phyloP scores from a whole-genome alignment of 2,113 vertebrate species.

The Tiliqua scincoides region DNA sequence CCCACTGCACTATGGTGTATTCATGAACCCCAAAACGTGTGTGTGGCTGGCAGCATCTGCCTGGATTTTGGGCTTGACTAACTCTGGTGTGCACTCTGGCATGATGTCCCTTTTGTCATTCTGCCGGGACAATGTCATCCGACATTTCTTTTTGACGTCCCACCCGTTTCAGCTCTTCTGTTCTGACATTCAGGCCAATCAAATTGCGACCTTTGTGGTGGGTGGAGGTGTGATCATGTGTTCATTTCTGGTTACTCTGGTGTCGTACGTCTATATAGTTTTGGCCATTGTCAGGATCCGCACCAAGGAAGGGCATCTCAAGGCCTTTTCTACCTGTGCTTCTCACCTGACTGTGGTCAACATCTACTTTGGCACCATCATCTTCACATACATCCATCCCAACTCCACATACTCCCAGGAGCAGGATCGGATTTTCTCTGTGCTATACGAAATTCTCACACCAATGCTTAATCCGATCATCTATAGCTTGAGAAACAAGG shows the following conservation, averaged over 20 bases:
- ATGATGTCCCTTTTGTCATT: background rate
- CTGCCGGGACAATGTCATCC: constrained; percentile 3
- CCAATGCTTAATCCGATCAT: constrained; percentile 49
- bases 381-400: constrained; percentile 48
- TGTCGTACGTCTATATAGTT: constrained; percentile 40
- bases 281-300: constrained; percentile 38
- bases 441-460: constrained; percentile 41
- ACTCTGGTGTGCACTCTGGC: background rate
- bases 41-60: background rate
- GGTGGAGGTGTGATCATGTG: constrained; percentile 17
- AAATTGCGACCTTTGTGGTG: constrained; percentile 24
- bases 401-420: constrained; percentile 26
- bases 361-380: constrained; percentile 41
- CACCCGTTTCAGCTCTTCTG: constrained; percentile 25
- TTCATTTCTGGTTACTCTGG: constrained; percentile 23
- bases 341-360: constrained; percentile 45
- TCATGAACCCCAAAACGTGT: constrained; percentile 6
- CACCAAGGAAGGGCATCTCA: constrained; percentile 39
- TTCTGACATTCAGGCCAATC: constrained; percentile 7
- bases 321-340: constrained; percentile 52
- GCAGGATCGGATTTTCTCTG: constrained; percentile 28
- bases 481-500: constrained; percentile 26
- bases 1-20: background rate
- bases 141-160: constrained; percentile 63
- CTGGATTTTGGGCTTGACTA: constrained; percentile 9